These are phyloP conservation scores for Ceratina japonica DNA, from an alignment of 1,140 invertebrate genomes.

Conservation along the genomic window DNA sequence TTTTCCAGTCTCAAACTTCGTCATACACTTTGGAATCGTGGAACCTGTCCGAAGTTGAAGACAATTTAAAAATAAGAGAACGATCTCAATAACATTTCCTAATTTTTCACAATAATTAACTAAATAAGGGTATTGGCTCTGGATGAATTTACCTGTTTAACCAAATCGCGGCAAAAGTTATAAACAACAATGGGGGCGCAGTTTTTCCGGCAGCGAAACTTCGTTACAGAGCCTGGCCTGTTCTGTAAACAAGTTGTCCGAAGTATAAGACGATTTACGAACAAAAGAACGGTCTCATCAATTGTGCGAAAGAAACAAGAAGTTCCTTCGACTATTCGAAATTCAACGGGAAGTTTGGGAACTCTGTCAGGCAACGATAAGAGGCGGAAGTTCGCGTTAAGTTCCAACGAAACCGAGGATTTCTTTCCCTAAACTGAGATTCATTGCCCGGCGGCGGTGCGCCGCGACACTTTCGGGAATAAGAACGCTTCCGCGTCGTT, in stretches of 20 bases:
- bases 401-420: not conserved
- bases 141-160: too few species aligned
- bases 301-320: constrained; percentile 3
- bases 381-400: constrained; percentile 7
- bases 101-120: too few species aligned
- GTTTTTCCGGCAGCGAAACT: not conserved
- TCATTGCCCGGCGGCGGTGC: not conserved
- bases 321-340: constrained; percentile 3
- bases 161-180: not conserved
- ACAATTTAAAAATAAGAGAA: too few species aligned
- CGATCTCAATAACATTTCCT: too few species aligned
- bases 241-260: constrained; percentile 5
- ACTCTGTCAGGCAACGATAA: constrained; percentile 27
- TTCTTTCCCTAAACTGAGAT: constrained; percentile 20
- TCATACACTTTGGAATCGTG: too few species aligned
- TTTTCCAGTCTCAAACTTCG: too few species aligned
- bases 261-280: not conserved
- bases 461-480: not conserved
- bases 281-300: constrained; percentile 4
- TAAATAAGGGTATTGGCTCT: too few species aligned
- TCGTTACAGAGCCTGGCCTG: not conserved
- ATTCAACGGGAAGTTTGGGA: constrained; percentile 13
- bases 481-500: not conserved
- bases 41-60: too few species aligned
- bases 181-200: not conserved